phyloP scores from a whole-genome alignment of 35 echinoderm and acorn worm species.

The Patiria miniata region DNA sequence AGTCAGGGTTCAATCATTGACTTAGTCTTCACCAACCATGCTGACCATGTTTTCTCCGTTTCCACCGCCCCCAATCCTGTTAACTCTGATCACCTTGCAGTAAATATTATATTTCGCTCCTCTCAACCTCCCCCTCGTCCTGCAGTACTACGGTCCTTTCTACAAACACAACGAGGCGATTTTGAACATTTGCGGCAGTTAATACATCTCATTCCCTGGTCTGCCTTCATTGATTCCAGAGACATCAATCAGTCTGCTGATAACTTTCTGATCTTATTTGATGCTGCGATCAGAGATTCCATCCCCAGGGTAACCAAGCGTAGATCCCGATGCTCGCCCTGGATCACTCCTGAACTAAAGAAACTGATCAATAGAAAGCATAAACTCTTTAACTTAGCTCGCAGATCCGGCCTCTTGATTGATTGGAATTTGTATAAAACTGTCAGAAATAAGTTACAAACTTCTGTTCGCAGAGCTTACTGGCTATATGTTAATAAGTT shows the following conservation, averaged over 20 bases:
- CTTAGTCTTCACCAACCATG: constrained; percentile 32
- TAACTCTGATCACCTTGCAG: constrained; percentile 26
- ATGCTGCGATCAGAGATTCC: constrained; percentile 36
- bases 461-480: background rate
- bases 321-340: constrained; percentile 13
- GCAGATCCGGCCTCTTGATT: background rate
- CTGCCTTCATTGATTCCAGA: constrained; percentile 12
- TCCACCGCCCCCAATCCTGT: background rate
- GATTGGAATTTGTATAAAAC: constrained; percentile 42
- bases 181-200: constrained; percentile 41
- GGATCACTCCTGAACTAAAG: constrained; percentile 30
- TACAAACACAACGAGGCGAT: constrained; percentile 17
- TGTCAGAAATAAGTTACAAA: constrained; percentile 27
- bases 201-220: constrained; percentile 35
- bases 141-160: constrained; percentile 19
- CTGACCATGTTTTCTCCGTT: background rate
- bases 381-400: constrained; percentile 39
- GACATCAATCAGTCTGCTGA: constrained; percentile 28
- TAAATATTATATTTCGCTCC: background rate
- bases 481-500: constrained; percentile 49
- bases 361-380: constrained; percentile 41
- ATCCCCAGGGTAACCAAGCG: constrained; percentile 39
- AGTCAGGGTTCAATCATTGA: constrained; percentile 33
- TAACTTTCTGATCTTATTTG: constrained; percentile 29
- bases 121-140: background rate